phyloP scores from a whole-genome alignment of 2,113 vertebrate genomes.

The Telmatochromis sp. region DNA sequence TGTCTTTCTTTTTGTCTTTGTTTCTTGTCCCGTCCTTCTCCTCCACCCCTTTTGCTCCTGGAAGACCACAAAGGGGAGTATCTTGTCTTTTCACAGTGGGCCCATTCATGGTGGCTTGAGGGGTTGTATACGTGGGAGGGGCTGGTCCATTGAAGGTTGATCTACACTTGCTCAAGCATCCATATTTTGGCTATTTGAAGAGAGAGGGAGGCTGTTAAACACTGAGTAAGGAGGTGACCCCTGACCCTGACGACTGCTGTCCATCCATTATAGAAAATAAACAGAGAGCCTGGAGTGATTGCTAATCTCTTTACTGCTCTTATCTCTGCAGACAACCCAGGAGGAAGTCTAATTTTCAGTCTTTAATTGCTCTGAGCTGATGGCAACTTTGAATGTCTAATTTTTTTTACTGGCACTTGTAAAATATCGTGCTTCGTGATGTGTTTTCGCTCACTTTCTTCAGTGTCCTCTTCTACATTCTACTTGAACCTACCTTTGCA shows the following conservation, averaged over 20 bases:
- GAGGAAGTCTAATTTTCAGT: neutral
- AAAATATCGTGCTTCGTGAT: neutral
- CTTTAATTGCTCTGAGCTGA: neutral
- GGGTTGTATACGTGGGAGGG: conserved; percentile 44
- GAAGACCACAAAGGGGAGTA: conserved; percentile 37
- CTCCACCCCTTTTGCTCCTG: conserved; percentile 33
- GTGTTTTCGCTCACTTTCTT: neutral
- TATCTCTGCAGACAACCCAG: neutral
- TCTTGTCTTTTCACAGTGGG: neutral
- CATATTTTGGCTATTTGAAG: conserved; percentile 62
- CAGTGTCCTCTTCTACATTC: neutral
- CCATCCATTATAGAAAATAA: conserved; percentile 49
- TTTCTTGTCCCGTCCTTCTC: neutral
- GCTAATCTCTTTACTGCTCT: neutral
- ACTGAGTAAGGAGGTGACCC: conserved; percentile 54
- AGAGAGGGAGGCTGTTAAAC: conserved; percentile 60
- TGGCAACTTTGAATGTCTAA: neutral
- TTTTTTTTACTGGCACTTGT: neutral
- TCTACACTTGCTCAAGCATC: conserved; percentile 63
- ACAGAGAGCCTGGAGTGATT: neutral
- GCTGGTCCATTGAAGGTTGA: conserved; percentile 28
- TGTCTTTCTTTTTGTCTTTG: conserved; percentile 37
- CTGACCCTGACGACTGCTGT: conserved; percentile 44
- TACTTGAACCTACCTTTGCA: neutral
- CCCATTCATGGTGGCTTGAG: neutral